A percentile compares a stretch with the other conserved stretches of the same genome.
Evolutionary conservation across 2,888 invertebrate species (phyloP).

Genomic region (Cataglyphis altisquamis): DNA sequence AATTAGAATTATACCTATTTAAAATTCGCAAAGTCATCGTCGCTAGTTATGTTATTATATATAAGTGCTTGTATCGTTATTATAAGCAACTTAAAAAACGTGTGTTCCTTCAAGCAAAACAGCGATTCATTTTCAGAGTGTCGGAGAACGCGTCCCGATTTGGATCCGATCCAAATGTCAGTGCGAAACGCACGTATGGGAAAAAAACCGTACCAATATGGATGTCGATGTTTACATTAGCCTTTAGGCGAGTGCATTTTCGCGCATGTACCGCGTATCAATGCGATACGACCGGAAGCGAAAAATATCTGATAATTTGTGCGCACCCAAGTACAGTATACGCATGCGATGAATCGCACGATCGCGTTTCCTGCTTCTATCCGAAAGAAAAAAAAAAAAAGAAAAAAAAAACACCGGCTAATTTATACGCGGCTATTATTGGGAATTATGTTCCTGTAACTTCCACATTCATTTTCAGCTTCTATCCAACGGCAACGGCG

Average conservation of each 20-base stretch:
- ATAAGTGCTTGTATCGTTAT: slow-evolving; percentile 14
- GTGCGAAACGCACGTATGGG: slow-evolving; percentile 4
- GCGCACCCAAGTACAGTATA: neutral
- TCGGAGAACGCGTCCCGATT: slow-evolving; percentile 27
- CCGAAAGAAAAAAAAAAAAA: neutral
- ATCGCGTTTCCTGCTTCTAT: slow-evolving; percentile 12
- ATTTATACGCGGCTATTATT: slow-evolving; percentile 43
- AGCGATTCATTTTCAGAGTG: slow-evolving; percentile 21
- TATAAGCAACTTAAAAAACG: slow-evolving; percentile 29
- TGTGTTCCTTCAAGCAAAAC: slow-evolving; percentile 33
- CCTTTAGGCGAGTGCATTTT: neutral
- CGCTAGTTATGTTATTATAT: slow-evolving; percentile 12
- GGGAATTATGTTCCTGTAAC: slow-evolving; percentile 10
- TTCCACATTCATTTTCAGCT: slow-evolving; percentile 48
- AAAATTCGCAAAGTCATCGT: slow-evolving; percentile 39
- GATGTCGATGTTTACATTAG: slow-evolving; percentile 26
- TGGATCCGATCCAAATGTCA: slow-evolving; percentile 42
- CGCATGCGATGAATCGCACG: neutral
- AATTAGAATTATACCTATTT: neutral
- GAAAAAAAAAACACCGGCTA: neutral
- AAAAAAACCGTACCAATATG: slow-evolving; percentile 35
- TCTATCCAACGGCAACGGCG: slow-evolving; percentile 22
- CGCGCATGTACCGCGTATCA: neutral
- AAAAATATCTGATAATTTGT: slow-evolving; percentile 22
- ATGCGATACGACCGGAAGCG: neutral